phyloP scores from a whole-genome alignment of 2,888 invertebrate species.

The Dicyrtoma fusca region DNA sequence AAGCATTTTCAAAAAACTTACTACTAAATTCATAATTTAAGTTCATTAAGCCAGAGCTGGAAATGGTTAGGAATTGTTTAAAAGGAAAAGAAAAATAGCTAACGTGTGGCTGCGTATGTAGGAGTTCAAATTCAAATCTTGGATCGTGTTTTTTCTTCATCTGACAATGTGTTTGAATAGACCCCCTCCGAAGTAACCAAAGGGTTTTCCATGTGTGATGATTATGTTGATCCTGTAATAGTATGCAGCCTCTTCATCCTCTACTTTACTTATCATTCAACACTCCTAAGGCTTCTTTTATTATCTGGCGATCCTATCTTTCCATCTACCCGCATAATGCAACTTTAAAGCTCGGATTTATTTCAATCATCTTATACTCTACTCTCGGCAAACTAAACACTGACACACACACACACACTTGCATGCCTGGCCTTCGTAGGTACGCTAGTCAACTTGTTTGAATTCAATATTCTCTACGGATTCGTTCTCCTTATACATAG shows the following conservation, averaged over 20 bases:
- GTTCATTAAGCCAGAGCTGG: too few relatives aligned
- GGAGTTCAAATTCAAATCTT: not conserved
- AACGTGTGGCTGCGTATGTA: not conserved
- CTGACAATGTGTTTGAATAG: slow-evolving; percentile 12
- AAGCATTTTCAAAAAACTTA: too few relatives aligned
- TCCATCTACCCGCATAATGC: slow-evolving; percentile 11
- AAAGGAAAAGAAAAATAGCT: too few relatives aligned
- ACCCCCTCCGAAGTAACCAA: slow-evolving; percentile 23
- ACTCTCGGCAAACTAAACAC: too few relatives aligned
- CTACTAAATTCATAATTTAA: too few relatives aligned
- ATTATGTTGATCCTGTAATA: slow-evolving; percentile 37
- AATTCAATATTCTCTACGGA: too few relatives aligned
- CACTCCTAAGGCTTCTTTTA: not conserved
- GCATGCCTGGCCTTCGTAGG: too few relatives aligned
- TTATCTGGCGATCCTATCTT: not conserved
- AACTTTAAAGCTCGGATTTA: slow-evolving; percentile 12
- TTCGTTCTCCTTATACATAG: too few relatives aligned
- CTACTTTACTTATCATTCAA: slow-evolving; percentile 17
- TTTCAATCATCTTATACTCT: slow-evolving; percentile 20
- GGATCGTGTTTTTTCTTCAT: not conserved
- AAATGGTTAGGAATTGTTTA: too few relatives aligned
- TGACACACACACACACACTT: too few relatives aligned
- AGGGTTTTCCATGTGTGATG: slow-evolving; percentile 32
- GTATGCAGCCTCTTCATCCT: slow-evolving; percentile 53
- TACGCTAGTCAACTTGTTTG: too few relatives aligned